These are phyloP conservation scores for Luffia ferchaultella DNA, from an alignment of 2,888 invertebrate species.

Conservation along the genomic window DNA sequence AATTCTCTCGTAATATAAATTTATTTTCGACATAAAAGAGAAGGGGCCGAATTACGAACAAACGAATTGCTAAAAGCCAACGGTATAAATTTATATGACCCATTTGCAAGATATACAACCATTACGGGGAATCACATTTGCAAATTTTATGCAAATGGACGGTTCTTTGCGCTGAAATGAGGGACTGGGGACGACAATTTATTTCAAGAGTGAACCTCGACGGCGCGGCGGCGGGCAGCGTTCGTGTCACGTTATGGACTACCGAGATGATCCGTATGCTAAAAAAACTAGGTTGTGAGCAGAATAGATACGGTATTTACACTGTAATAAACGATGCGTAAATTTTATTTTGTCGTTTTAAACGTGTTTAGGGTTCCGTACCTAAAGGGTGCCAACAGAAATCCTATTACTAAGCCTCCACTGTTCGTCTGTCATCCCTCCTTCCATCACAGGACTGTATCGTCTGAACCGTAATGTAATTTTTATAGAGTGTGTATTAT, in stretches of 20 bases:
- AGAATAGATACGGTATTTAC: too few relatives aligned
- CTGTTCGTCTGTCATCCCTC: too few relatives aligned
- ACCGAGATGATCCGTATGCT: too few relatives aligned
- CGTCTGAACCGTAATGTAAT: too few relatives aligned
- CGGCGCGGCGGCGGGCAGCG: background rate
- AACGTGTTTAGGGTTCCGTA: too few relatives aligned
- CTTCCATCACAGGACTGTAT: too few relatives aligned
- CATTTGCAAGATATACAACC: background rate
- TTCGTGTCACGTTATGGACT: background rate
- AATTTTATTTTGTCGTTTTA: too few relatives aligned
- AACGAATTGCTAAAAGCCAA: background rate
- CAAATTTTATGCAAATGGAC: background rate
- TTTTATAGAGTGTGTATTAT: too few relatives aligned
- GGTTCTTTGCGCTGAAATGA: background rate
- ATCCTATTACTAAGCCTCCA: too few relatives aligned
- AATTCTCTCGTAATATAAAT: slow-evolving; percentile 13
- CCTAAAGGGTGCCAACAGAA: too few relatives aligned
- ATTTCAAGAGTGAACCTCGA: background rate
- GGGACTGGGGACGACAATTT: background rate
- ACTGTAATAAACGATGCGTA: too few relatives aligned
- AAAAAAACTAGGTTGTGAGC: too few relatives aligned
- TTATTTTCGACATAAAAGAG: background rate
- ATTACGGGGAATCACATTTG: background rate
- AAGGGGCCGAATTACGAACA: background rate
- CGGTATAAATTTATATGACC: background rate